Evolutionary conservation across 2,113 vertebrate species (phyloP).

Genomic region (Grus americana): DNA sequence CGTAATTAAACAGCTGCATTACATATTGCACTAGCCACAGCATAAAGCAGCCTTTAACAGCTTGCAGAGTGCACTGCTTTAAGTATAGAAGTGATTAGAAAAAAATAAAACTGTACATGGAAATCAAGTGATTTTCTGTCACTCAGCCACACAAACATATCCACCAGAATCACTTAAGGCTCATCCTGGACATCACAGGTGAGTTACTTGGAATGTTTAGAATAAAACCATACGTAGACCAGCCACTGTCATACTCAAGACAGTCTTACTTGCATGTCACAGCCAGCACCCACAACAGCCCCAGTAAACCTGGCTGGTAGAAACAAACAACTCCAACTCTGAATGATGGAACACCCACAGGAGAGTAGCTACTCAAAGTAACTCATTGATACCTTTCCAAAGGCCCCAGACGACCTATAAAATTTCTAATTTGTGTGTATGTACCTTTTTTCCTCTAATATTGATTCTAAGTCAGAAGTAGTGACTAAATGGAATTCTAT

Average conservation of each 20-base stretch:
- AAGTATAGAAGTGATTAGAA: neutral
- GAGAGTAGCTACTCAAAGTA: neutral
- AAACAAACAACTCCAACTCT: neutral
- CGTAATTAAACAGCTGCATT: neutral
- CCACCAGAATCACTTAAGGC: neutral
- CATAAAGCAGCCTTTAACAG: neutral
- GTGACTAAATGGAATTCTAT: neutral
- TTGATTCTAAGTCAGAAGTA: neutral
- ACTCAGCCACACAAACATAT: neutral
- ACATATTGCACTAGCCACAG: neutral
- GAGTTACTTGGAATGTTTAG: neutral
- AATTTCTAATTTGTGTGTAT: neutral
- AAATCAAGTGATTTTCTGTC: neutral
- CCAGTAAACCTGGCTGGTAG: neutral
- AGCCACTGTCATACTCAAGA: neutral
- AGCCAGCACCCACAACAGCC: neutral
- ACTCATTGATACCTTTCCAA: neutral
- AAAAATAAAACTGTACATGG: neutral
- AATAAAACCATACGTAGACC: neutral
- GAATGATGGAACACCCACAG: neutral
- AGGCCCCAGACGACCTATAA: neutral
- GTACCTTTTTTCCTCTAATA: neutral
- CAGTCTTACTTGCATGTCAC: neutral
- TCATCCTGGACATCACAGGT: neutral
- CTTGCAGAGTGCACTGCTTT: neutral